Percentiles rank a stretch among this genome's conserved stretches.
Conservation (phyloP, 2,888 invertebrate genomes). For the Pyrrhia umbra region DNA sequence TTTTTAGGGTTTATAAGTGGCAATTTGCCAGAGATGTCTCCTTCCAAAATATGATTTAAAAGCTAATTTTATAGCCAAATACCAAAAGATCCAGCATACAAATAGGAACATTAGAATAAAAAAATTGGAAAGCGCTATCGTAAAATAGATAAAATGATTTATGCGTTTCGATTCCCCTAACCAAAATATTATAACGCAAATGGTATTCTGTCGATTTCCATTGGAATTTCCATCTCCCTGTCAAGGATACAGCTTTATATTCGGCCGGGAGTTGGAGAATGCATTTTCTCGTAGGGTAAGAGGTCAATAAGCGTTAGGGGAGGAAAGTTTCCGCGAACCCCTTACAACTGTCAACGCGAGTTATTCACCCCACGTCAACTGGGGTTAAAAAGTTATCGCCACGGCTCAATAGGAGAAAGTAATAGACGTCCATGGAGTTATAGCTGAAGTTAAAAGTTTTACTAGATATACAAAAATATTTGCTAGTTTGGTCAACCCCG, state of each 20-base stretch:
- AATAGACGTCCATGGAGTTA: constrained; percentile 78
- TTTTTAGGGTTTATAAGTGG: constrained; percentile 28
- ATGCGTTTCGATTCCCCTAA: constrained; percentile 63
- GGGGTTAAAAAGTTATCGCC: constrained; percentile 85
- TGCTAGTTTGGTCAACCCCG: constrained; percentile 60
- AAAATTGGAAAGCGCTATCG: constrained; percentile 38
- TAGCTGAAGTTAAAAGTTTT: constrained; percentile 69
- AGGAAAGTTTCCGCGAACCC: constrained; percentile 76
- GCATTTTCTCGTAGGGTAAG: constrained; percentile 80
- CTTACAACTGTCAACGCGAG: constrained; percentile 84
- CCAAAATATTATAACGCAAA: constrained; percentile 70
- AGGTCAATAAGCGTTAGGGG: constrained; percentile 84
- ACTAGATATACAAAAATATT: constrained; percentile 66
- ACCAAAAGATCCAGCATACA: constrained; percentile 30
- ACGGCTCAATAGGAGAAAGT: constrained; percentile 78
- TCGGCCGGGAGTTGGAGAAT: constrained; percentile 71
- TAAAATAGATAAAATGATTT: constrained; percentile 64
- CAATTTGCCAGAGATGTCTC: constrained; percentile 21
- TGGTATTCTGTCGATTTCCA: constrained; percentile 75
- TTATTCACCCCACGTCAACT: constrained; percentile 85
- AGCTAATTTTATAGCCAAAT: constrained; percentile 19
- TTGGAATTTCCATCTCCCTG: constrained; percentile 72
- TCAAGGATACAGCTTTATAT: constrained; percentile 74
- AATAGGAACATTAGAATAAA: constrained; percentile 50
- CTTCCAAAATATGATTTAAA: constrained; percentile 14